Conservation (phyloP, 2,888 invertebrate genomes). For the Phengaris alcon region DNA sequence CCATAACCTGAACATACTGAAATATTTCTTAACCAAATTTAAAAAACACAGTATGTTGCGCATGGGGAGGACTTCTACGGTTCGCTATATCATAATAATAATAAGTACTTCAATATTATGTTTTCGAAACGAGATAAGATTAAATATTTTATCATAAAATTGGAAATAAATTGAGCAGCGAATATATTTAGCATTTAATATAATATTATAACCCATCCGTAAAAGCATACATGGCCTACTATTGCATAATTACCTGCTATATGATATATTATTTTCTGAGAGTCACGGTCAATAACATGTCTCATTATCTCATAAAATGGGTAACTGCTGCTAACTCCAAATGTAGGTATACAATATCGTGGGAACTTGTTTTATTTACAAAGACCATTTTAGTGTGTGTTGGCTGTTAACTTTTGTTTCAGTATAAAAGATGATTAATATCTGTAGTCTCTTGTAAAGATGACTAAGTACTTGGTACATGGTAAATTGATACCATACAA, state of each 20-base stretch:
- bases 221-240: neutral
- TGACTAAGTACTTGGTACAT: neutral
- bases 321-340: neutral
- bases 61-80: neutral
- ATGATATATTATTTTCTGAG: neutral
- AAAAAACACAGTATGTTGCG: neutral
- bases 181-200: neutral
- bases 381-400: neutral
- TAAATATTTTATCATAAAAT: neutral
- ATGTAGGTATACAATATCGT: slow-evolving; percentile 3
- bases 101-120: neutral
- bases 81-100: neutral
- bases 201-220: neutral
- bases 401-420: neutral
- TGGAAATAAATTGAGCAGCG: neutral
- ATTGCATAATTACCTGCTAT: neutral
- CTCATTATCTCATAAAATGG: slow-evolving; percentile 10
- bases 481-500: neutral
- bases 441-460: neutral
- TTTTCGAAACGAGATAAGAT: neutral
- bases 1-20: too few species aligned
- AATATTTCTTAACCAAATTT: neutral
- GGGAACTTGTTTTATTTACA: slow-evolving; percentile 13
- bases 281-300: slow-evolving; percentile 19
- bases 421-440: slow-evolving; percentile 10